phyloP scores from a whole-genome alignment of 2,113 vertebrate species.

The Caracal caracal region DNA sequence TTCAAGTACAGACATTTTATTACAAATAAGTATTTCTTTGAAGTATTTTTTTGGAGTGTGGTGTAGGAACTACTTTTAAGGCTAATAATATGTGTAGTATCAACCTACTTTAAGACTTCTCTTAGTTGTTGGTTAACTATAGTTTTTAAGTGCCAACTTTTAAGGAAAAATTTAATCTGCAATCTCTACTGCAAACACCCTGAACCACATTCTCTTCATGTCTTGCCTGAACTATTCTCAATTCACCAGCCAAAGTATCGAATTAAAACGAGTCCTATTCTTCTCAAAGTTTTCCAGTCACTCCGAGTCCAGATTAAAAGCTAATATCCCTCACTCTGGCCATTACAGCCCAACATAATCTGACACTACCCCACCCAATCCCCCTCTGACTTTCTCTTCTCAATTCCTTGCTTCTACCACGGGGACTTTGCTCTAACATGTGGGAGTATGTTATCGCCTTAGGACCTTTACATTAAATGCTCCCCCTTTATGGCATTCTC shows the following conservation, averaged over 20 bases:
- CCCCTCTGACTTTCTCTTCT: background rate
- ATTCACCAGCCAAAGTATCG: background rate
- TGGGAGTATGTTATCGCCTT: background rate
- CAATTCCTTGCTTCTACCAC: background rate
- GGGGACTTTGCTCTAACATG: background rate
- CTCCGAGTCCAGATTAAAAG: background rate
- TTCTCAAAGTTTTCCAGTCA: background rate
- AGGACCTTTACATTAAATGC: background rate
- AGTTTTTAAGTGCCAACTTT: slow-evolving; percentile 11
- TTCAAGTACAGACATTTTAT: slow-evolving; percentile 1
- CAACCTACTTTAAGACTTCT: background rate
- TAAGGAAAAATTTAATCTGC: slow-evolving; percentile 34
- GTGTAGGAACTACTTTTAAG: background rate
- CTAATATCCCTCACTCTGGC: background rate
- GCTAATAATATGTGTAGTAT: background rate
- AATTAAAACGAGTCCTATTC: slow-evolving; percentile 5
- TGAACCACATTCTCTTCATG: background rate
- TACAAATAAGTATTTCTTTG: slow-evolving; percentile 35
- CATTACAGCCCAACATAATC: background rate
- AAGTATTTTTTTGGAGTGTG: background rate
- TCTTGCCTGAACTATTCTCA: background rate
- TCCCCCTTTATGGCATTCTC: background rate
- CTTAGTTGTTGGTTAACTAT: background rate
- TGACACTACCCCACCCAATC: background rate
- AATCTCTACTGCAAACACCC: background rate